Evolutionary conservation across 2,888 invertebrate genomes (phyloP).

Genomic region (Erebia ligea): DNA sequence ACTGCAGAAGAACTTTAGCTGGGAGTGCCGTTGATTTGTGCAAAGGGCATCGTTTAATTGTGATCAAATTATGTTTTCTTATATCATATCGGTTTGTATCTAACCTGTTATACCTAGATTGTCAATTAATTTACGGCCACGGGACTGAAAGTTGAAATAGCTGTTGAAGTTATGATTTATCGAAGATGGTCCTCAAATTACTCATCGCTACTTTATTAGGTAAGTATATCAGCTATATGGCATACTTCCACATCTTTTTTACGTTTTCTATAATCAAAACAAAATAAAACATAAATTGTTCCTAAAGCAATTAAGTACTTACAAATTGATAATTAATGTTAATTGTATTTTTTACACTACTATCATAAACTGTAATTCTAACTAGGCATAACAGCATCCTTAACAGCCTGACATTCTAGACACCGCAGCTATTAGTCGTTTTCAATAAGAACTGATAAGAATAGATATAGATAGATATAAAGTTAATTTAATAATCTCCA

Average conservation of each 20-base stretch:
- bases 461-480: slow-evolving; percentile 31
- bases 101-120: neutral
- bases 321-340: slow-evolving; percentile 3
- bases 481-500: slow-evolving; percentile 38
- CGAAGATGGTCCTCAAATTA: too few species aligned
- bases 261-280: neutral
- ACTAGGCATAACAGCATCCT: slow-evolving; percentile 16
- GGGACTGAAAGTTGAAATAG: too few species aligned
- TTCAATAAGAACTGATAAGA: slow-evolving; percentile 36
- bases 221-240: too few species aligned
- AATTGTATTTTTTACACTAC: slow-evolving; percentile 5
- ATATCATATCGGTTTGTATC: slow-evolving; percentile 11
- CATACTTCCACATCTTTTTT: too few species aligned
- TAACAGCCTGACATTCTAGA: slow-evolving; percentile 14
- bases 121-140: neutral
- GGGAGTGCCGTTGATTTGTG: slow-evolving; percentile 46
- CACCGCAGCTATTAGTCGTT: slow-evolving; percentile 27
- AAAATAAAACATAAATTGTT: neutral
- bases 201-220: too few species aligned
- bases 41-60: slow-evolving; percentile 39
- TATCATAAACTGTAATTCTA: slow-evolving; percentile 13
- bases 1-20: slow-evolving; percentile 38
- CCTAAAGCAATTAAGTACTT: neutral
- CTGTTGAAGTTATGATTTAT: neutral
- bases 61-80: slow-evolving; percentile 25